Conservation (phyloP, 2,113 vertebrate genomes). For the Illadopsis cleaveri region DNA sequence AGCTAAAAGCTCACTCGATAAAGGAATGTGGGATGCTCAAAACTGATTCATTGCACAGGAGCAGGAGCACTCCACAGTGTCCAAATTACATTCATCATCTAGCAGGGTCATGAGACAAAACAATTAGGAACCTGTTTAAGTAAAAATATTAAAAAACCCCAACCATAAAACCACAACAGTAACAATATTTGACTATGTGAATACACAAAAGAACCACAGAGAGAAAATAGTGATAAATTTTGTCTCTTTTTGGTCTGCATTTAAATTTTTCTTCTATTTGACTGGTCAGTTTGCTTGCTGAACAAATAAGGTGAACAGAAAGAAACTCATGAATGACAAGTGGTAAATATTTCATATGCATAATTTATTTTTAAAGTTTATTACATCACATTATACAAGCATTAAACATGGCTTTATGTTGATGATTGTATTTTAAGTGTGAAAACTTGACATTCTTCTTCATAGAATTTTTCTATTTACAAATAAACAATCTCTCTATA, state of each 20-base stretch:
- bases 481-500: slow-evolving; percentile 77
- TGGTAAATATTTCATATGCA: slow-evolving; percentile 70
- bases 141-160: not conserved
- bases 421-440: slow-evolving; percentile 70
- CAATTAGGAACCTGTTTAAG: not conserved
- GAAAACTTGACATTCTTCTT: slow-evolving; percentile 77
- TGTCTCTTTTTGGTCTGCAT: not conserved
- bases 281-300: not conserved
- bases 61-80: not conserved
- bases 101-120: not conserved
- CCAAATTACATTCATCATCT: not conserved
- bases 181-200: not conserved
- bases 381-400: slow-evolving; percentile 81
- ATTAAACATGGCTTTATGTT: slow-evolving; percentile 81
- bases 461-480: slow-evolving; percentile 78
- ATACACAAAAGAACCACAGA: not conserved
- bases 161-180: not conserved
- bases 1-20: not conserved
- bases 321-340: slow-evolving; percentile 39
- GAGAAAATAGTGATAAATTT: not conserved
- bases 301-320: not conserved
- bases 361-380: slow-evolving; percentile 83
- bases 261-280: not conserved
- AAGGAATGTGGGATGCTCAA: not conserved
- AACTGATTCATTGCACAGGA: not conserved